Evolutionary conservation across 2,797 vertebrate genomes (phyloP).

Genomic region (Pampus argenteus): DNA sequence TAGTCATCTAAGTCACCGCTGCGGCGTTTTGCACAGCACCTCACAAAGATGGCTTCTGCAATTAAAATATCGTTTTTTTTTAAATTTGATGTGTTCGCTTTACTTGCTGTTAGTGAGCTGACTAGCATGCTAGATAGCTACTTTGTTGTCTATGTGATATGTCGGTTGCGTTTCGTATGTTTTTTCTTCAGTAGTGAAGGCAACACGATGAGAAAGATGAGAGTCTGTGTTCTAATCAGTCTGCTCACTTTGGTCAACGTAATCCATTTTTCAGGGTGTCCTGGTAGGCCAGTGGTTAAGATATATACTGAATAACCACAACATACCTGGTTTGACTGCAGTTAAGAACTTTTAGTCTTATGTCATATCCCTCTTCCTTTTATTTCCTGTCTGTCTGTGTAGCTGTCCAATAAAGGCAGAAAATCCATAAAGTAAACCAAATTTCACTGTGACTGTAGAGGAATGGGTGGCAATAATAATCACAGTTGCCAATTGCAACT

Average conservation of each 20-base stretch:
- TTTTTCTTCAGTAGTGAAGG: background rate
- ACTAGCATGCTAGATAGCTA: background rate
- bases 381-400: too few relatives aligned
- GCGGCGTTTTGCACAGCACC: background rate
- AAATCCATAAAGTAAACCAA: too few relatives aligned
- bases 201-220: too few relatives aligned
- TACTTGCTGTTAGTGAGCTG: background rate
- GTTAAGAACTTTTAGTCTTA: too few relatives aligned
- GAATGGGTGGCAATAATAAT: background rate
- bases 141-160: background rate
- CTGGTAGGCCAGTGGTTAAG: too few relatives aligned
- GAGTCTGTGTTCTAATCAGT: background rate
- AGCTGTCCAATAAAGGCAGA: too few relatives aligned
- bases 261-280: too few relatives aligned
- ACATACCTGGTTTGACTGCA: too few relatives aligned
- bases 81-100: background rate
- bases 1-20: slow-evolving; percentile 7
- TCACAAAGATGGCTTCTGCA: background rate
- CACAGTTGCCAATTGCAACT: background rate
- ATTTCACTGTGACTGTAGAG: background rate
- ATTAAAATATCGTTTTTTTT: background rate
- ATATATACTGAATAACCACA: too few relatives aligned
- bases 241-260: too few relatives aligned
- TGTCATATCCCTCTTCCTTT: too few relatives aligned
- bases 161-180: background rate